Base-by-base conservation (phyloP, 2,888 invertebrate species). In the Cremastinae sp. region DNA sequence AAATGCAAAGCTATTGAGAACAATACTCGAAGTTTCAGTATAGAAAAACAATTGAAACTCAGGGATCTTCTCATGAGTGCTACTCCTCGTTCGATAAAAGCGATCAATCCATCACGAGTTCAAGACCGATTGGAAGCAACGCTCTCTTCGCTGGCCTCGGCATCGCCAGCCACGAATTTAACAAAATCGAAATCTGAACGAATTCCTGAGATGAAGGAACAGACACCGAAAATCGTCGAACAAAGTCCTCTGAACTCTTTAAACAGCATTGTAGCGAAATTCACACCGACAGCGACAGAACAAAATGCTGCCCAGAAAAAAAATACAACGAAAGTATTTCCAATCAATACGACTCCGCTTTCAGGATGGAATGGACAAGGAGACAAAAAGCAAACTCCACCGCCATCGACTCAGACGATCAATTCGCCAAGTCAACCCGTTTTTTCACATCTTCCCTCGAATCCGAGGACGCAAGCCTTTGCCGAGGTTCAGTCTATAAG, bases 211-310 rank as follows among this genome's bases (percentile, higher is more conserved):
- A 79, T 83, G 28, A 69, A 61, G 5, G 73, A 74, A 1, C 61
- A 61, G 51, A n/a, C 55, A 16, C 66, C 76, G 2, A 53, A 64
- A 5, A 80, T 77, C 16, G 7, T 47, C 4, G 74, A 80, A 12
- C 85, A 84, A 51, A 86, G 82, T 80, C 86, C 89, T 0, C 72
- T 90, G 1, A 85, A 87, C 22, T 88, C 88, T 0, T 76, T 90
- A n/a, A 86, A 88, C 55, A 87, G 83, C 55, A 85, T 90, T 4
- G 88, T 90, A 5, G 86, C 87, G 0, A 86, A 86, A 37, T 84
- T 89, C 39, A 85, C 85, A 20, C 71, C 80, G 12, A 53, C 74
- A 0, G 79, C 72, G 64, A 47, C 70, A 8, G 79, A 56, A 16
- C 74, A 51, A 22, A 49, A 64, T 0, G 22, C 16, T 59, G 51